Evolutionary conservation across 92 coral and sea anemone genomes (phyloP).

Genomic region (Umimayanthus kanabou): DNA sequence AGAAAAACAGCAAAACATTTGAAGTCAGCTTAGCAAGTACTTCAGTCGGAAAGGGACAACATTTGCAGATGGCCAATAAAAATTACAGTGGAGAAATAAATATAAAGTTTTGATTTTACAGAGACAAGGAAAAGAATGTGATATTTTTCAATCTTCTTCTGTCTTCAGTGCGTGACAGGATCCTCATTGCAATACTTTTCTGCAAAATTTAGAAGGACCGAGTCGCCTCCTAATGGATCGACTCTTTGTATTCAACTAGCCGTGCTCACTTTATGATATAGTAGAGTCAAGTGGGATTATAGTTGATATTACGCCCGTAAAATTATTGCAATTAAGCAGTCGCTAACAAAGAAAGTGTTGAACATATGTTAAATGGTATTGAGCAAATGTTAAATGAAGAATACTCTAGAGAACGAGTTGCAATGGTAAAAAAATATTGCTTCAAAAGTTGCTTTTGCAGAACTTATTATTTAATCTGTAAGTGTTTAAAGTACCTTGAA

Average conservation of each 20-base stretch:
- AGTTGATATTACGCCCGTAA: background rate
- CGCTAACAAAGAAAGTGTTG: background rate
- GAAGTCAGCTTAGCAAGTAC: background rate
- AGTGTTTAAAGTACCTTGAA: background rate
- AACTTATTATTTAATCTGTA: background rate
- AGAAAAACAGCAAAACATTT: background rate
- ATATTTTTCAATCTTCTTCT: too few relatives aligned
- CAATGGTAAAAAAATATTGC: background rate
- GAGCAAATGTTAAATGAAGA: background rate
- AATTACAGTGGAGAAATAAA: background rate
- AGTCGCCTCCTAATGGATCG: too few relatives aligned
- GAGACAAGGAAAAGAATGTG: too few relatives aligned
- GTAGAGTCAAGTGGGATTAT: too few relatives aligned
- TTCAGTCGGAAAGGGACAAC: background rate
- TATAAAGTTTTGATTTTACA: background rate
- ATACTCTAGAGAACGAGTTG: background rate
- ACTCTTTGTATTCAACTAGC: too few relatives aligned
- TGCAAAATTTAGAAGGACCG: too few relatives aligned
- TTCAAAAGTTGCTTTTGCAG: background rate
- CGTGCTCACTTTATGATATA: too few relatives aligned
- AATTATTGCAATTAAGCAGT: too few relatives aligned
- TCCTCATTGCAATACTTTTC: too few relatives aligned
- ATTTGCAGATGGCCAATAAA: background rate
- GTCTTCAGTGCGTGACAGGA: too few relatives aligned
- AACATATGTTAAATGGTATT: background rate